A percentile compares a stretch with the other conserved stretches of the same genome.
Evolutionary conservation across 2,113 vertebrate species (phyloP).

Genomic region (Bubo bubo): DNA sequence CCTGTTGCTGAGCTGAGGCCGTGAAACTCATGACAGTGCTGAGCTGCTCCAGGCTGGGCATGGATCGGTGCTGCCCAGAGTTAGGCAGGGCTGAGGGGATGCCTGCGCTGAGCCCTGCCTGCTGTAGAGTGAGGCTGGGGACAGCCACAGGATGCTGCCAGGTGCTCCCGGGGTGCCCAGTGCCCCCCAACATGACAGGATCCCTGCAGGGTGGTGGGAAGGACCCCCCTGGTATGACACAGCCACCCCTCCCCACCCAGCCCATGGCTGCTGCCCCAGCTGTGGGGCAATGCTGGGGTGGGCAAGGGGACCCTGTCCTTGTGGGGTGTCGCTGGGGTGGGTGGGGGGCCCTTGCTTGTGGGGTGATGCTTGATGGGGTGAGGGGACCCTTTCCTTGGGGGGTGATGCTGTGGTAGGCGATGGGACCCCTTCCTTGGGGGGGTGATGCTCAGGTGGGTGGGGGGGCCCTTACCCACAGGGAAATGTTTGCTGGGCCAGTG

Average conservation of each 20-base stretch:
- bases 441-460: too few relatives aligned
- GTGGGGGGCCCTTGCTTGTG: neutral
- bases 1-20: neutral
- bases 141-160: neutral
- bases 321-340: neutral
- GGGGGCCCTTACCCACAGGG: too few relatives aligned
- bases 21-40: accelerated
- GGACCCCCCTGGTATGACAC: neutral
- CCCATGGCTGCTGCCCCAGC: neutral
- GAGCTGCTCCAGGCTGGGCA: neutral
- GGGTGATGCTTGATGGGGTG: accelerated
- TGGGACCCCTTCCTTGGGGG: accelerated
- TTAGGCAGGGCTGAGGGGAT: neutral
- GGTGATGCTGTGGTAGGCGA: neutral
- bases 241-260: neutral
- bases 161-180: neutral
- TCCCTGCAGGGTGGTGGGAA: accelerated
- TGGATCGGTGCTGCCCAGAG: accelerated
- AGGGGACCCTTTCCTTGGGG: neutral
- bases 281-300: neutral
- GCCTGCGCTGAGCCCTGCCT: neutral
- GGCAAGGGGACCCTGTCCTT: neutral
- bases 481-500: too few relatives aligned
- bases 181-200: accelerated
- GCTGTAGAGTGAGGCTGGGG: neutral